phyloP scores from a whole-genome alignment of 2,113 vertebrate genomes.

The Arvicanthis niloticus region DNA sequence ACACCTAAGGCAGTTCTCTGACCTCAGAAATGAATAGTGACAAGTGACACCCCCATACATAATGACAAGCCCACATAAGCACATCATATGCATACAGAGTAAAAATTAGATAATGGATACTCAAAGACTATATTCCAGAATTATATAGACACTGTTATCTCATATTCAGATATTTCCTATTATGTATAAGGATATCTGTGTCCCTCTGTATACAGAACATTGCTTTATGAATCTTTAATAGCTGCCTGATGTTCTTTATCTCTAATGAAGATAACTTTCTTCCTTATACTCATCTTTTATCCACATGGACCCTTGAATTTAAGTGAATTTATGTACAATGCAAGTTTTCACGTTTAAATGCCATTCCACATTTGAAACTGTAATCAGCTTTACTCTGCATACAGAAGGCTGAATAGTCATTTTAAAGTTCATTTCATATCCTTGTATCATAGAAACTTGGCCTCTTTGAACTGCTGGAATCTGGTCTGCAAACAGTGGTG shows the following conservation, averaged over 20 bases:
- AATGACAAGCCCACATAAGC: background rate
- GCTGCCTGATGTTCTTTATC: background rate
- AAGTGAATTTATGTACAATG: background rate
- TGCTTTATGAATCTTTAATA: background rate
- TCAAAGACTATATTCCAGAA: background rate
- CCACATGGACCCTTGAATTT: background rate
- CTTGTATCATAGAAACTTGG: background rate
- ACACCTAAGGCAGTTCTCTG: background rate
- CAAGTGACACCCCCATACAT: background rate
- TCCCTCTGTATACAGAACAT: background rate
- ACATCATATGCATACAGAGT: background rate
- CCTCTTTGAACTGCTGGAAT: background rate
- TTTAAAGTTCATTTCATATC: background rate
- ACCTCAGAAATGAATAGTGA: background rate
- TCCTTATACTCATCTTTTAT: too few species aligned
- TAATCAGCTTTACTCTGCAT: background rate
- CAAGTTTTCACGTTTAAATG: background rate
- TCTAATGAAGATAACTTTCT: background rate
- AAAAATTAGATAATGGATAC: background rate
- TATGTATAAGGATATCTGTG: background rate
- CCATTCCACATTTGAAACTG: background rate
- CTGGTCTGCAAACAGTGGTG: background rate
- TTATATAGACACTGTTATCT: background rate
- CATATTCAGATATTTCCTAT: background rate
- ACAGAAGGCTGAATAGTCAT: background rate